Base-by-base conservation (phyloP, 2,113 vertebrate species). In the Phaetusa simplex region DNA sequence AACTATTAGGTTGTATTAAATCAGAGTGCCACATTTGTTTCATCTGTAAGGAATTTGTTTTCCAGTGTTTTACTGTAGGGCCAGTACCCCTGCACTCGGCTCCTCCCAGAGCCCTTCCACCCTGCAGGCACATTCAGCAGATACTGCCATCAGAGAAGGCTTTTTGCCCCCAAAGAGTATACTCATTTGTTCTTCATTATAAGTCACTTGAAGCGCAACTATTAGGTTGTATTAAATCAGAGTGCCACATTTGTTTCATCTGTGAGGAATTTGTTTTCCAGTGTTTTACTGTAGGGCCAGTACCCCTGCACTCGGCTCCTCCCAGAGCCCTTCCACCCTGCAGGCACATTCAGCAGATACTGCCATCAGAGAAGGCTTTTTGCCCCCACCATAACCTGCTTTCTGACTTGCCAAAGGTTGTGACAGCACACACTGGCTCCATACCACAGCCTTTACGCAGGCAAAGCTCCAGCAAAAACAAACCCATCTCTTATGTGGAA, bases 401-500 rank as follows among this genome's bases (percentile, higher is more conserved):
- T 85, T 82, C 59, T 92, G 71, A 88, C 45, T 14, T 15, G 34
- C 32, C 89, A 52, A 91, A 93, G 81, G 86, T 84, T 69, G 77
- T 42, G 29, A 86, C 5, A 2, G 80, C 66, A 82, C 65, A 61
- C 45, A 20, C 58, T 83, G 91, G 45, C 49, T 93, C 58, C n/a
- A 70, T 34, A 34, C 66, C 53, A 32, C 52, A 95, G 94, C 45
- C 66, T 78, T 86, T 65, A 62, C 0, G 3, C 53, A 66, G 62
- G 82, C 91, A 95, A 70, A 96, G 38, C 27, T 85, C 78, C 82
- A 91, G 58, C 17, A n/a, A 70, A 97, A 95, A n/a, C 49, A 95
- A 89, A 53, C 22, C 42, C 2, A 0, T 69, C 29, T 79, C 69
- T 72, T 81, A 49, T 4, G 34, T 9, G 29, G 34, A 77, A 94